Conservation (phyloP, 2,888 invertebrate species). For the Tridacna gigas region DNA sequence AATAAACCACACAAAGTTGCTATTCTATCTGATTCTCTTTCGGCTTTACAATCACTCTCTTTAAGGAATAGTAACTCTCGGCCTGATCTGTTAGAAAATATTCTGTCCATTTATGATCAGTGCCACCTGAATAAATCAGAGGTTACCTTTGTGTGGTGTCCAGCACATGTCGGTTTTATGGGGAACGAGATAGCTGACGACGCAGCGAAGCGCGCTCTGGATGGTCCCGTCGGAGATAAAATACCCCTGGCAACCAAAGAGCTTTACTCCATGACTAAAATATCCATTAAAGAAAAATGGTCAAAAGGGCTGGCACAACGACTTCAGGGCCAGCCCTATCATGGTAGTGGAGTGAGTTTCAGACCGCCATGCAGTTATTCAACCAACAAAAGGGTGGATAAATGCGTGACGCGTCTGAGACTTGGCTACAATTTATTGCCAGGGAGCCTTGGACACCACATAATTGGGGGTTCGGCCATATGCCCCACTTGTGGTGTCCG, state of each 20-base stretch:
- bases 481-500: background rate
- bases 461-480: background rate
- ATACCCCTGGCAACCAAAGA: background rate
- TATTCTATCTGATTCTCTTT: conserved; percentile 10
- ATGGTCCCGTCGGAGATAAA: background rate
- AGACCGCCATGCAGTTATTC: conserved; percentile 10
- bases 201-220: conserved; percentile 4
- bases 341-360: too few relatives aligned
- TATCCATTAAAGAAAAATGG: background rate
- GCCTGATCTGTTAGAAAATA: conserved; percentile 7
- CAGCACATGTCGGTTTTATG: conserved; percentile 16
- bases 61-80: conserved; percentile 14
- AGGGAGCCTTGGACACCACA: background rate
- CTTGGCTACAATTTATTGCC: conserved; percentile 10
- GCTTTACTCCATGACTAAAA: background rate
- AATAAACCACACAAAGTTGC: conserved; percentile 11
- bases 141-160: conserved; percentile 22
- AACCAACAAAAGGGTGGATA: conserved; percentile 1
- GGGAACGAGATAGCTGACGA: conserved; percentile 22
- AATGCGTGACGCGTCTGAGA: conserved; percentile 15
- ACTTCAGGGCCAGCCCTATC: background rate
- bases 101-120: background rate
- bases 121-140: background rate
- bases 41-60: background rate
- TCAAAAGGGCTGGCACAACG: background rate